These are phyloP conservation scores for Gryllus bimaculatus DNA, from an alignment of 1,140 invertebrate species.

Conservation along the genomic window DNA sequence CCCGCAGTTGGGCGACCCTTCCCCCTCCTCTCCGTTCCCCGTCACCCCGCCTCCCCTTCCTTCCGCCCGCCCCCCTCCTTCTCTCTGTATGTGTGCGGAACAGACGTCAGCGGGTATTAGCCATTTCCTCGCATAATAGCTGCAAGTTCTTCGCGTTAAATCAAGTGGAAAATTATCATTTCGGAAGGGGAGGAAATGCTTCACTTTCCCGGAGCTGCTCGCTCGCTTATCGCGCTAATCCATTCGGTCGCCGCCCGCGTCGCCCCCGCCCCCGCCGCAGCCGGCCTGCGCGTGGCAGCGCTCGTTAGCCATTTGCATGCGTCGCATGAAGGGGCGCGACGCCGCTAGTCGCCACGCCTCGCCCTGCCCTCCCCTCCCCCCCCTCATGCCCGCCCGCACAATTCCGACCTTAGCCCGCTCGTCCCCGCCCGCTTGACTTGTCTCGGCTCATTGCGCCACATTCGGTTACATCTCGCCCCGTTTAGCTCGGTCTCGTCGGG, in stretches of 20 bases:
- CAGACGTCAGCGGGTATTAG: background rate
- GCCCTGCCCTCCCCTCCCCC: too few species aligned
- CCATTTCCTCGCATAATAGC: background rate
- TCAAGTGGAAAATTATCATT: constrained; percentile 1
- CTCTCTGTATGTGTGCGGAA: background rate
- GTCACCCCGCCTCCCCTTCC: background rate
- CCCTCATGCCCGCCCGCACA: too few species aligned
- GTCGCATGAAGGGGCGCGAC: too few species aligned
- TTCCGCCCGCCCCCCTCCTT: background rate
- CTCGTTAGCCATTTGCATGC: too few species aligned
- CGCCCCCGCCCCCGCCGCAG: too few species aligned
- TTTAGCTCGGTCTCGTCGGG: too few species aligned
- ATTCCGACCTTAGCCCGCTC: too few species aligned
- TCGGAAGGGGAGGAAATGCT: background rate
- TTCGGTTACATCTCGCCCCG: too few species aligned
- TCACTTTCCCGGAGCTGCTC: background rate
- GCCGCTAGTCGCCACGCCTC: too few species aligned
- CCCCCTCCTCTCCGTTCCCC: background rate
- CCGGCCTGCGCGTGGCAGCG: too few species aligned
- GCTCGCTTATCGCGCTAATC: background rate
- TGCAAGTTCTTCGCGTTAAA: background rate
- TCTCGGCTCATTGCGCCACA: too few species aligned
- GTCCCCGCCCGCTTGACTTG: too few species aligned
- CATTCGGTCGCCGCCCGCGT: background rate
- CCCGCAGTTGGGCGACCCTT: background rate